Percentiles rank a stretch among this genome's conserved stretches.
Conservation (phyloP, 1,140 invertebrate genomes). For the Gonatopus flavifemur region DNA sequence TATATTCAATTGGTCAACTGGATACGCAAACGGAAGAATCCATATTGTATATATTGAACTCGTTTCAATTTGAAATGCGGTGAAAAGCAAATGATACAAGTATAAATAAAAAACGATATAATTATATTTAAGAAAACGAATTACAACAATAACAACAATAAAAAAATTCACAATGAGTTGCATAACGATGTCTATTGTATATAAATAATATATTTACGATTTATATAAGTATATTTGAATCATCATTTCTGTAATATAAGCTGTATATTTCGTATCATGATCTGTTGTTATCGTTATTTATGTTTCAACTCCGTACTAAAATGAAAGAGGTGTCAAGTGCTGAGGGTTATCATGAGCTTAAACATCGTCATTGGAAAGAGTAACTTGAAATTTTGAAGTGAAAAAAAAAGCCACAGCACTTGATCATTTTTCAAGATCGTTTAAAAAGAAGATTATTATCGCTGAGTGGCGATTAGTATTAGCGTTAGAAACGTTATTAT, state of each 20-base stretch:
- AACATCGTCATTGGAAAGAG: too few relatives aligned
- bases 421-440: constrained; percentile 27
- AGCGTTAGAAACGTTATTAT: constrained; percentile 49
- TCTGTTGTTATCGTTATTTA: constrained; percentile 52
- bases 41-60: constrained; percentile 18
- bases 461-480: constrained; percentile 41
- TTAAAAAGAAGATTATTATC: constrained; percentile 35
- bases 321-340: constrained; percentile 2
- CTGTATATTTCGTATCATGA: constrained; percentile 53
- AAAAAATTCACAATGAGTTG: too few relatives aligned
- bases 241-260: constrained; percentile 52
- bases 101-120: constrained; percentile 15
- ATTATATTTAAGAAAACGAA: constrained; percentile 15
- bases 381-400: too few relatives aligned
- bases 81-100: neutral
- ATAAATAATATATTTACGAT: constrained; percentile 21
- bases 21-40: neutral
- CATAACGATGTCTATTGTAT: constrained; percentile 22
- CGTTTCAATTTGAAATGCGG: constrained; percentile 4
- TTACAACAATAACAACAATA: too few relatives aligned
- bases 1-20: too few relatives aligned
- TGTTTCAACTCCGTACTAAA: constrained; percentile 33
- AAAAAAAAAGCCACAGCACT: too few relatives aligned
- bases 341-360: too few relatives aligned
- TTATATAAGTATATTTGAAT: constrained; percentile 2